These are phyloP conservation scores for Pseudomyrmex concolor DNA, from an alignment of 1,140 invertebrate genomes.

Conservation along the genomic window DNA sequence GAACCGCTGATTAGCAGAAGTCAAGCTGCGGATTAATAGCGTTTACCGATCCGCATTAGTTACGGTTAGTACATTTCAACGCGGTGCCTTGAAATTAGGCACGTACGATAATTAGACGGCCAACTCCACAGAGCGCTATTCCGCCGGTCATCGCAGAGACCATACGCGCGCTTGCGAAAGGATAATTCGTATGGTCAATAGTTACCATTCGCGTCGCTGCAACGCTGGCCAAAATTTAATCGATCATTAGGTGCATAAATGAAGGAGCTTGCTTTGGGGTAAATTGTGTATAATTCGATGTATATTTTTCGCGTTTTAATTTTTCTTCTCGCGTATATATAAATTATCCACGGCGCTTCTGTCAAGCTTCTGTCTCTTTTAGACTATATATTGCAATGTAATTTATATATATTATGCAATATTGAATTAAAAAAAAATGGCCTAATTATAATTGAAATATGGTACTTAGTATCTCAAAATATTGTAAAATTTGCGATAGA, in stretches of 20 bases:
- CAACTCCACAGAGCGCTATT: constrained; percentile 47
- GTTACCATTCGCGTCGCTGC: constrained; percentile 27
- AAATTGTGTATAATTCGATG: too few relatives aligned
- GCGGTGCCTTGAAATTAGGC: constrained; percentile 73
- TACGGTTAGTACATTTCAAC: constrained; percentile 73
- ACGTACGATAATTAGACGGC: constrained; percentile 73
- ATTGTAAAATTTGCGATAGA: background rate
- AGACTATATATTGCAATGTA: background rate
- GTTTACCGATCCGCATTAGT: constrained; percentile 74
- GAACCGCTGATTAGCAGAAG: constrained; percentile 69
- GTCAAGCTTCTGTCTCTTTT: background rate
- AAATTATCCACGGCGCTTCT: background rate
- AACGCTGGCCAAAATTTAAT: constrained; percentile 41
- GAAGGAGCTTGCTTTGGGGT: background rate
- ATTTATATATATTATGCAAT: background rate
- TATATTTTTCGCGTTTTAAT: constrained; percentile 8
- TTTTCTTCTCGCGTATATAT: background rate
- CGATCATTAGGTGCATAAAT: constrained; percentile 46
- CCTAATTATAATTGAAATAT: background rate
- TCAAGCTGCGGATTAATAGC: constrained; percentile 73
- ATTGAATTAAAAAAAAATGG: too few relatives aligned
- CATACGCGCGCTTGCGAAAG: constrained; percentile 44
- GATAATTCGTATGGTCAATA: constrained; percentile 73
- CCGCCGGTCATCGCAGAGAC: constrained; percentile 65
- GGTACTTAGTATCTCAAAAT: background rate